Base-by-base conservation (phyloP, 2,113 vertebrate species). In the Anoplopoma fimbria region DNA sequence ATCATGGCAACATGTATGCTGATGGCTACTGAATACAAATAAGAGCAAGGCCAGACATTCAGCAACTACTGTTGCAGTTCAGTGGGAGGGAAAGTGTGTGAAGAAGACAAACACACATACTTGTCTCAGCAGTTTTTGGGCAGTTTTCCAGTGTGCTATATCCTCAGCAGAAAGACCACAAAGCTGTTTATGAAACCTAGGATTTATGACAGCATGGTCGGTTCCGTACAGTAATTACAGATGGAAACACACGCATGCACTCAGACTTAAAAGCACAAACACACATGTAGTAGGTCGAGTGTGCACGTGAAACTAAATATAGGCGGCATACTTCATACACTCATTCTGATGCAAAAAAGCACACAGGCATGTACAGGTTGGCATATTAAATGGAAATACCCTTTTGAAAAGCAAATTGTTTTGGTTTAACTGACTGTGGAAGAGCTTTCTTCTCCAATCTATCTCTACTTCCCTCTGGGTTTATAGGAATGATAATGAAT, bases 171-270 rank as follows among this genome's bases (percentile, higher is more conserved):
- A 89, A 90, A 82, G 31, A 91, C 88, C 85, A 85, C 82, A 84
- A 69, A 29, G 29, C 65, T 83, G 74, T 79, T 92, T 81, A 75
- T 77, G 81, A 91, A 89, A 89, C 80, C 89, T 78, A 90, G 53
- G 55, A 91, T 91, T 93, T 87, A 84, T 89, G 89, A 94, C 87
- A 84, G 71, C 83, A 78, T 34, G 80, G 80, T 72, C 19, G 36
- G 88, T 85, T 84, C 83, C 64, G 4, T 85, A 76, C 84, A 89
- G 88, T 91, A 90, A 95, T 94, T 94, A 91, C 55, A 93, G 82
- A 91, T 74, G 91, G 64, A 75, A 85, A 78, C 53, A 76, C 71
- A 74, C 72, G 8, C 71, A 58, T 19, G 19, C 58, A 61, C 61
- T 53, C 45, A 81, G 49, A 74, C 31, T 9, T 58, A 74, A 79